Base-by-base conservation (phyloP, 2,888 invertebrate genomes). In the Trisateles emortualis region DNA sequence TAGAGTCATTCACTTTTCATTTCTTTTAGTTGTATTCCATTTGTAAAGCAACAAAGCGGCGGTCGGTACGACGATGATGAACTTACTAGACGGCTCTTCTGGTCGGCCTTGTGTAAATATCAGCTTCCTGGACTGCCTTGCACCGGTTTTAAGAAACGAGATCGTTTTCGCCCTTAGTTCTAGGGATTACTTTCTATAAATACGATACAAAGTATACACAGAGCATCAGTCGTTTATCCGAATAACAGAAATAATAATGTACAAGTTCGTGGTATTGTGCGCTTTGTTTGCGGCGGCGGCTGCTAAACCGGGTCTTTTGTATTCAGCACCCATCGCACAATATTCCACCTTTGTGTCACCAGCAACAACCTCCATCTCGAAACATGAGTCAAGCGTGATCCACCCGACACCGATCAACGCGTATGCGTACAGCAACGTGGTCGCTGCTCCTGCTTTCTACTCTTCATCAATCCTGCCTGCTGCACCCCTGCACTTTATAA, bases 201-300 rank as follows among this genome's bases (percentile, higher is more conserved):
- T 88, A 89, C 80, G 65, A 72, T 69, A 51, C 50, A 49, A 54
- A 38, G 51, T 56, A 68, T 66, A 65, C 66, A 72, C 59, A 39
- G 71, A 74, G 24, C 76, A 90, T 90, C 91, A 91, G 87, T 89
- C 78, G 84, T 81, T 78, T 70, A 74, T 74, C n/a, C n/a, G n/a
- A n/a, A n/a, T n/a, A n/a, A n/a, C n/a, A n/a, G 85, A 90, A 81
- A 87, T 84, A 84, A 91, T 81, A 76, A 93, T 93, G 91, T 90
- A 82, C 78, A 92, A 90, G 76, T 73, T 90, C 88, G 93, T 94
- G 87, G 94, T 94, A 81, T 93, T 95, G 93, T 94, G 90, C 80
- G 93, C 94, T 86, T 85, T 95, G 74, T 77, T 95, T 75, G 94
- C 94, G 71, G 86, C 92, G 70, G 94, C 86, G 67, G 79, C 87